Conservation (phyloP, 2,113 vertebrate species). For the Symphodus melops region DNA sequence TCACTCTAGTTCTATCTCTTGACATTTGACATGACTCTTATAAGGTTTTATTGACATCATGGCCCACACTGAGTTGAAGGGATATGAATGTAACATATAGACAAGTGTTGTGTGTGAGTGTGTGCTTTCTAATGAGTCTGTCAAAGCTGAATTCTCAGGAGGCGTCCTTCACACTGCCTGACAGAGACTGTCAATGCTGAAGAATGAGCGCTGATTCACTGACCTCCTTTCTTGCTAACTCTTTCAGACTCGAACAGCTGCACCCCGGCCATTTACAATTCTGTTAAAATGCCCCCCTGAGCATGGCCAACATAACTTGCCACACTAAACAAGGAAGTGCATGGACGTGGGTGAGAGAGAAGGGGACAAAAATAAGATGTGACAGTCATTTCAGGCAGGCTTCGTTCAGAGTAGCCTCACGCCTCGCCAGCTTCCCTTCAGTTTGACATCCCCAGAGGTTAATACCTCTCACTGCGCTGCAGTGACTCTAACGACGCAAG, state of each 20-base stretch:
- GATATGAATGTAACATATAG: conserved; percentile 45
- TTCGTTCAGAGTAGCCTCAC: conserved; percentile 54
- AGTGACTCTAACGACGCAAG: conserved; percentile 46
- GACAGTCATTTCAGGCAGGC: conserved; percentile 54
- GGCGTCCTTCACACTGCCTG: conserved; percentile 50
- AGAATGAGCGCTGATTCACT: conserved; percentile 62
- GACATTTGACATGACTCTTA: conserved; percentile 63
- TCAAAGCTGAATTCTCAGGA: conserved; percentile 57
- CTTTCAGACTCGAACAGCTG: conserved; percentile 66
- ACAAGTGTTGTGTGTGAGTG: conserved; percentile 21
- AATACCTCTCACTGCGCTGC: conserved; percentile 56
- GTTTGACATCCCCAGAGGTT: conserved; percentile 69
- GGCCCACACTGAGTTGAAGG: conserved; percentile 28
- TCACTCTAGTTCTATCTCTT: conserved; percentile 44
- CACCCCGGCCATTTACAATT: conserved; percentile 70
- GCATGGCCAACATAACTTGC: conserved; percentile 57
- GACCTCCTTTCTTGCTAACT: conserved; percentile 68
- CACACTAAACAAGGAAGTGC: conserved; percentile 60
- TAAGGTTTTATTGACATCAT: conserved; percentile 60
- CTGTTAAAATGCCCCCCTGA: conserved; percentile 71
- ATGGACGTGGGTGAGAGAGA: conserved; percentile 5
- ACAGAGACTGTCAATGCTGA: conserved; percentile 56
- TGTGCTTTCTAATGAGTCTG: conserved; percentile 66
- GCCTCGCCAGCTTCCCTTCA: conserved; percentile 59
- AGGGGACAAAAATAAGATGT: conserved; percentile 57